Percentiles rank a stretch among this genome's conserved stretches.
These are phyloP conservation scores for Callyntrura guangdongensis DNA, from an alignment of 2,888 invertebrate species.

Conservation along the genomic window DNA sequence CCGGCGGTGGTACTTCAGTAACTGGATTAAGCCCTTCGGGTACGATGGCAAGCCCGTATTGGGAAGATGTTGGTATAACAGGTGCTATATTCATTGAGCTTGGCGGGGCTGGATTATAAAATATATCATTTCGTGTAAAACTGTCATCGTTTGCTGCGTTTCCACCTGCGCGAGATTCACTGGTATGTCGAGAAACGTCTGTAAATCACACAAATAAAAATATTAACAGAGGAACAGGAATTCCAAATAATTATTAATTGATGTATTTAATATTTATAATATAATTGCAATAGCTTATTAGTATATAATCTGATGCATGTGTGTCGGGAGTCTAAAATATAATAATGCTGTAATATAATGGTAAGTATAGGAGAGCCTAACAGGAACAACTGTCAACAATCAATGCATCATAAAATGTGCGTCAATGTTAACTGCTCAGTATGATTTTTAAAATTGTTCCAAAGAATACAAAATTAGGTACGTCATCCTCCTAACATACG, in stretches of 20 bases:
- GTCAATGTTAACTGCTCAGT: too few species aligned
- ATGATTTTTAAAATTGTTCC: too few species aligned
- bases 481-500: too few species aligned
- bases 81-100: slow-evolving; percentile 92
- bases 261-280: too few species aligned
- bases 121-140: slow-evolving; percentile 93
- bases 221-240: too few species aligned
- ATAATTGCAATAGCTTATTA: neutral
- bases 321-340: neutral
- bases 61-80: slow-evolving; percentile 93
- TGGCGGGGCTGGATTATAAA: slow-evolving; percentile 88
- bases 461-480: too few species aligned
- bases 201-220: slow-evolving; percentile 21
- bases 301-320: neutral
- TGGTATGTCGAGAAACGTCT: slow-evolving; percentile 82
- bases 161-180: slow-evolving; percentile 81
- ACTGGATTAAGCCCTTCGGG: slow-evolving; percentile 86
- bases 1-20: slow-evolving; percentile 70
- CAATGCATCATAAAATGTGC: too few species aligned
- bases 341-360: neutral
- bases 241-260: too few species aligned
- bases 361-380: too few species aligned
- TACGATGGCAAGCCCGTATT: slow-evolving; percentile 93
- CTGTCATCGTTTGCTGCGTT: slow-evolving; percentile 89
- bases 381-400: too few species aligned